Conservation (phyloP, 2,888 invertebrate genomes). For the Atrina japonica region DNA sequence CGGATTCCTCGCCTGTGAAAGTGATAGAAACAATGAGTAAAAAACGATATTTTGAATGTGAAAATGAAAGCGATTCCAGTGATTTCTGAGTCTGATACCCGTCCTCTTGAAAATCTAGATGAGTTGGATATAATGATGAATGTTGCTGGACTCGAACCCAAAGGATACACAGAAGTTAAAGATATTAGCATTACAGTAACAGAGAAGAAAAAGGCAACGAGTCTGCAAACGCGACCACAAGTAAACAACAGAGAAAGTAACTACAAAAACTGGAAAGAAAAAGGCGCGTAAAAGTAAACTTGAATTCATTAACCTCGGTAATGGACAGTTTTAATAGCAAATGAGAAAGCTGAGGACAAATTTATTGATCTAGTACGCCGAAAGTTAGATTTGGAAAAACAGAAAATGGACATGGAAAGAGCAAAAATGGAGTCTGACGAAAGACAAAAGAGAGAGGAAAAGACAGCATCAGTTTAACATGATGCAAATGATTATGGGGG, state of each 20-base stretch:
- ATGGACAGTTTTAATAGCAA: too few species aligned
- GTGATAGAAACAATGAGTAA: too few species aligned
- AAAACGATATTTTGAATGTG: neutral
- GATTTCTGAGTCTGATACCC: neutral
- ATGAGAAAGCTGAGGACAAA: too few species aligned
- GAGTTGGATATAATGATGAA: conserved; percentile 2
- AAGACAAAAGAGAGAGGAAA: conserved; percentile 27
- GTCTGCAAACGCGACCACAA: too few species aligned
- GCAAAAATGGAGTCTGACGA: conserved; percentile 26
- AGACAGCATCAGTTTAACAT: too few species aligned
- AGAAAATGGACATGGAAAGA: conserved; percentile 27
- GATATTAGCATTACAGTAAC: neutral
- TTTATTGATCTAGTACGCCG: too few species aligned
- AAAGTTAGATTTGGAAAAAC: too few species aligned
- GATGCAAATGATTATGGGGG: conserved; percentile 24
- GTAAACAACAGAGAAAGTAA: neutral
- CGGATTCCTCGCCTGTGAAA: conserved; percentile 12
- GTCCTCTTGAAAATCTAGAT: neutral
- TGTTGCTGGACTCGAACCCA: neutral
- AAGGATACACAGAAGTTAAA: conserved; percentile 10
- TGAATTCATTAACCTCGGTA: conserved; percentile 14
- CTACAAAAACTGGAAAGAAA: too few species aligned
- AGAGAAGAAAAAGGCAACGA: neutral
- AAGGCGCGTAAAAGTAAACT: conserved; percentile 18
- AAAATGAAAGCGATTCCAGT: conserved; percentile 1